These are phyloP conservation scores for Megalops cyprinoides DNA, from an alignment of 2,797 vertebrate genomes.

Conservation along the genomic window DNA sequence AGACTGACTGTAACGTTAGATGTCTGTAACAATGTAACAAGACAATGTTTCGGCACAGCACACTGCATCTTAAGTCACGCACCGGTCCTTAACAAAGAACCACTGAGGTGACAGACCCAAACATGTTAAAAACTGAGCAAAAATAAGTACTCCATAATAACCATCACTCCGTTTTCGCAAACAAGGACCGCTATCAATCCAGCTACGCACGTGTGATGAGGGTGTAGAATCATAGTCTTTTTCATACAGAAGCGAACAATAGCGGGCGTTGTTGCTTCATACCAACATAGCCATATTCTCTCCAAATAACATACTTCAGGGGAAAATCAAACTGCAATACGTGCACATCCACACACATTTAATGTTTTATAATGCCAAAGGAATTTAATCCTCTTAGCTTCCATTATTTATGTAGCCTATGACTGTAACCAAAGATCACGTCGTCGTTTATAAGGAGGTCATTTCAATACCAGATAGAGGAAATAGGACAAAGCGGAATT, in stretches of 20 bases:
- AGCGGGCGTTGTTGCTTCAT: slow-evolving; percentile 12
- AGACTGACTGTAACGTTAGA: too few relatives aligned
- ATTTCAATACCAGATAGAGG: slow-evolving; percentile 3
- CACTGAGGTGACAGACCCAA: neutral
- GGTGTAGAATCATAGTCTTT: neutral
- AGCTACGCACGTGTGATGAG: neutral
- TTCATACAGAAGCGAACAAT: slow-evolving; percentile 19
- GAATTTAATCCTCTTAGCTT: slow-evolving; percentile 9
- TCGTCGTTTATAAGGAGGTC: slow-evolving; percentile 10
- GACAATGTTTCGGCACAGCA: neutral
- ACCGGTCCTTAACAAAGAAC: neutral
- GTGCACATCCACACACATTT: neutral
- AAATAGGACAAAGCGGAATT: neutral
- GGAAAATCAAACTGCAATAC: neutral
- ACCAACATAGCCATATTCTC: neutral
- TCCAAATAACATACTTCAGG: neutral
- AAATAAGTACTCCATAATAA: neutral
- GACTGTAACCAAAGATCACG: slow-evolving; percentile 24
- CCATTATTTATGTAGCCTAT: slow-evolving; percentile 3
- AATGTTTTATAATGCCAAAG: slow-evolving; percentile 1
- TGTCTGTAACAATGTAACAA: neutral
- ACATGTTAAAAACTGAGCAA: neutral
- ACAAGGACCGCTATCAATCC: neutral
- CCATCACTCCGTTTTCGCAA: neutral
- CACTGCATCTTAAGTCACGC: neutral